A percentile compares a stretch with the other conserved stretches of the same genome.
Evolutionary conservation across 2,888 invertebrate genomes (phyloP).

Genomic region (Drosophila formosana): DNA sequence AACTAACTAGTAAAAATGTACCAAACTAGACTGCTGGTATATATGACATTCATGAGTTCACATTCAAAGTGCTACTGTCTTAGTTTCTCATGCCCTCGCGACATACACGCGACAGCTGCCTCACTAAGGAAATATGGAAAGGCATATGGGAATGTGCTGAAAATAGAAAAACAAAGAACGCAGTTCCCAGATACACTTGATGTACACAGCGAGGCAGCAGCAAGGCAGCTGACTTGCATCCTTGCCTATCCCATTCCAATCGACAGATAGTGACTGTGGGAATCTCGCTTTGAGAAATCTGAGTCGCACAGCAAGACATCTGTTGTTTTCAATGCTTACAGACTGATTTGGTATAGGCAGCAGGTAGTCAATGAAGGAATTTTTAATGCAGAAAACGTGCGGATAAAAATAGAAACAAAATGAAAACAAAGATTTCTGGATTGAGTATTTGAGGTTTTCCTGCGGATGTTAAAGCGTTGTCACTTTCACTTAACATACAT

Average conservation of each 20-base stretch:
- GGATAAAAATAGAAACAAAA: background rate
- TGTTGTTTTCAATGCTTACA: slow-evolving; percentile 21
- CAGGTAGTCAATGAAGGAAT: background rate
- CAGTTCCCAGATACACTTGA: slow-evolving; percentile 28
- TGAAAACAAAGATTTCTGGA: background rate
- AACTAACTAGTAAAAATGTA: too few relatives aligned
- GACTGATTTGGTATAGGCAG: background rate
- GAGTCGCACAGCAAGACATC: slow-evolving; percentile 57
- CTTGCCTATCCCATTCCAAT: slow-evolving; percentile 45
- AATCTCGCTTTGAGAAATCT: slow-evolving; percentile 72
- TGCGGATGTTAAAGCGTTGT: background rate
- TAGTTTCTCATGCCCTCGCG: slow-evolving; percentile 54
- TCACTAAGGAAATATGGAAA: slow-evolving; percentile 50
- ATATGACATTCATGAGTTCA: background rate
- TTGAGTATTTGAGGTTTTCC: background rate
- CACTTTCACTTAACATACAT: too few relatives aligned
- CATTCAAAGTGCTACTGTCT: slow-evolving; percentile 56
- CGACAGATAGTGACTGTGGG: slow-evolving; percentile 65
- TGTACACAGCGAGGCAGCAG: slow-evolving; percentile 16
- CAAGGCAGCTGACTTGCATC: slow-evolving; percentile 75
- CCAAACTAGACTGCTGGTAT: too few relatives aligned
- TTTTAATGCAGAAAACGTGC: background rate
- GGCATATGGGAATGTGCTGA: slow-evolving; percentile 76
- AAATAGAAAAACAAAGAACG: slow-evolving; percentile 43
- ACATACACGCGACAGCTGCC: slow-evolving; percentile 71